These are phyloP conservation scores for Parazoanthus darwini DNA, from an alignment of 92 coral and sea anemone species.

Conservation along the genomic window DNA sequence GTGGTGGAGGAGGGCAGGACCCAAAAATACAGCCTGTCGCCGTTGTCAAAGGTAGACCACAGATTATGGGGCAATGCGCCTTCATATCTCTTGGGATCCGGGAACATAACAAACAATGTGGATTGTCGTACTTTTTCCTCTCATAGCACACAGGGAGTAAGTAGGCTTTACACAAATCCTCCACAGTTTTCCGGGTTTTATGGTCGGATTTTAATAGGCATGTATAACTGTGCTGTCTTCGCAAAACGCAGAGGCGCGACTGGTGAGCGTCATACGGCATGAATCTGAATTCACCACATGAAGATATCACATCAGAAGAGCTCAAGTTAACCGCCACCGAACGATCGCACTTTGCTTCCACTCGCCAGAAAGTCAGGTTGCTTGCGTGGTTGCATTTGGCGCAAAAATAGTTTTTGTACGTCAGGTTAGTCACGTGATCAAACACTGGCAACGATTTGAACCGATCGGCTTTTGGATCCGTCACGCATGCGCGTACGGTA, in stretches of 20 bases:
- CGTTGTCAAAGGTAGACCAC: neutral
- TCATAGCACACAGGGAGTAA: slow-evolving; percentile 2
- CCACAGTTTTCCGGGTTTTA: neutral
- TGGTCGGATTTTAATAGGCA: neutral
- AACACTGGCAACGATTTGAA: slow-evolving; percentile 22
- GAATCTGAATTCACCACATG: neutral
- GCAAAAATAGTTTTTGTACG: slow-evolving; percentile 17
- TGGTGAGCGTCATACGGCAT: neutral
- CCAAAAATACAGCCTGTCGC: neutral
- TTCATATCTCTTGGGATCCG: neutral
- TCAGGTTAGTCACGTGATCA: slow-evolving; percentile 11
- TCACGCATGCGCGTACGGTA: slow-evolving; percentile 14
- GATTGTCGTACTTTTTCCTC: neutral
- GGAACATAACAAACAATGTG: slow-evolving; percentile 10
- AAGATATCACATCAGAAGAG: slow-evolving; percentile 2
- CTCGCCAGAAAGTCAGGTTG: slow-evolving; percentile 24
- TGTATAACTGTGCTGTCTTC: neutral
- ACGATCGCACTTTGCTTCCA: slow-evolving; percentile 12
- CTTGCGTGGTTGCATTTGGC: slow-evolving; percentile 22
- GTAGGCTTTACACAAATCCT: slow-evolving; percentile 15
- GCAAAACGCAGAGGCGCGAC: slow-evolving; percentile 11
- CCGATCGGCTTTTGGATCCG: neutral
- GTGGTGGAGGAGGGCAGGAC: too few relatives aligned
- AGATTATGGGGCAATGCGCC: neutral
- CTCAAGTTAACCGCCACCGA: neutral